Base-by-base conservation (phyloP, 2,113 vertebrate species). In the Misgurnus anguillicaudatus region DNA sequence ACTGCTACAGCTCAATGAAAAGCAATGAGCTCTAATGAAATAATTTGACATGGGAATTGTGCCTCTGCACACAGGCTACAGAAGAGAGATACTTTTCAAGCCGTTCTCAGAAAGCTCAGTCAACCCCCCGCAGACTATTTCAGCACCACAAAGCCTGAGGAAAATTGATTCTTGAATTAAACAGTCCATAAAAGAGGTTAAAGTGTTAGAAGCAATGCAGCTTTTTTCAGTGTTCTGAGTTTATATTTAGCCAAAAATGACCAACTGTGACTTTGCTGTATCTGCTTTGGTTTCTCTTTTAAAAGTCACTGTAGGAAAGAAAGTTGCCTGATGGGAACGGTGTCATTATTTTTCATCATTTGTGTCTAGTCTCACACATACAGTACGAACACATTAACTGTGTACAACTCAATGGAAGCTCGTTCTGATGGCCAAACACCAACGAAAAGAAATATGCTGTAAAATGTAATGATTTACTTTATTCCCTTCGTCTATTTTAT, bases 41-140 rank as follows among this genome's bases (percentile, higher is more conserved):
- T 65, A 21, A 80, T 83, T 71, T 71, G 45, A 72, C 81, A 69
- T 41, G 62, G 62, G 62, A 57, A 57, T 42, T 19, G 53, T 10
- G 21, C 45, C 6, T 45, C 13, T 9, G 19, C 48, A 36, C 24
- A 63, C 39, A 65, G 60, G 9, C 38, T 73, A 36, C 17, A 65
- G 61, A 42, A 73, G 39, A 73, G 38, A 73, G 69, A 73, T 58
- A 55, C 36, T 21, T 31, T 71, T 63, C 19, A 14, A n/a, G 14
- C 38, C 24, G n/a, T 60, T 58, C 76, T 21, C 3, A n/a, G 58
- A 77, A 71, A 71, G 45, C 45, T 69, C 48, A 31, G 24, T 9
- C 58, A 64, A 51, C 67, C 38, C 39, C 60, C n/a, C 17, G n/a
- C 57, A 36, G 57, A 65, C 63, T 48, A 31, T 57, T 69, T 38